These are phyloP conservation scores for Metellina segmentata DNA, from an alignment of 2,888 invertebrate species.

Conservation along the genomic window DNA sequence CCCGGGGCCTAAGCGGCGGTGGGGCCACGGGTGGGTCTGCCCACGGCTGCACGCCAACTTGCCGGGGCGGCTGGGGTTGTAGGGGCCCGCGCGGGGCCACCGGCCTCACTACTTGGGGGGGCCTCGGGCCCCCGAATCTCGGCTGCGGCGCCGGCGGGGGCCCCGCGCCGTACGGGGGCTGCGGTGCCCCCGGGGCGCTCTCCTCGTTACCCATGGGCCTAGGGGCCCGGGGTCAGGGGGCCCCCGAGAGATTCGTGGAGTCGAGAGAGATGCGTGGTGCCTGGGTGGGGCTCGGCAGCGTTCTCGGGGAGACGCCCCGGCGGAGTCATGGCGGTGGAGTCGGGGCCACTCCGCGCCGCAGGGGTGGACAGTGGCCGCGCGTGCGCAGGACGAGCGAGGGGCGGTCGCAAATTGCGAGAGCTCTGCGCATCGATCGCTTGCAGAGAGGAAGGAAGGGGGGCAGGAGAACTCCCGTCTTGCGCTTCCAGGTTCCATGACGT, in stretches of 20 bases:
- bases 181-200: constrained; percentile 53
- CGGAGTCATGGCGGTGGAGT: not conserved
- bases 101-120: constrained; percentile 20
- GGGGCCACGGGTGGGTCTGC: constrained; percentile 73
- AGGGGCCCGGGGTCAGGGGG: constrained; percentile 56
- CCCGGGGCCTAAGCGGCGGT: constrained; percentile 29
- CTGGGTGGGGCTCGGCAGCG: constrained; percentile 2
- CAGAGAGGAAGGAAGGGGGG: not conserved
- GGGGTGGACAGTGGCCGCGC: not conserved
- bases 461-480: too few relatives aligned
- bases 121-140: constrained; percentile 37
- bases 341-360: not conserved
- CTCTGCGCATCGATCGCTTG: not conserved
- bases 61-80: constrained; percentile 29
- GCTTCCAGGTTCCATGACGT: too few relatives aligned
- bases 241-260: constrained; percentile 9
- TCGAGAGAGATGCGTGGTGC: not conserved
- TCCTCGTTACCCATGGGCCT: constrained; percentile 76
- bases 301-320: constrained; percentile 9
- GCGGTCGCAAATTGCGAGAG: not conserved
- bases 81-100: constrained; percentile 23
- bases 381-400: not conserved
- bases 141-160: constrained; percentile 42
- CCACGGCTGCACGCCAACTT: constrained; percentile 75
- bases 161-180: constrained; percentile 38